These are phyloP conservation scores for Melolontha melolontha DNA, from an alignment of 2,888 invertebrate genomes.

Conservation along the genomic window DNA sequence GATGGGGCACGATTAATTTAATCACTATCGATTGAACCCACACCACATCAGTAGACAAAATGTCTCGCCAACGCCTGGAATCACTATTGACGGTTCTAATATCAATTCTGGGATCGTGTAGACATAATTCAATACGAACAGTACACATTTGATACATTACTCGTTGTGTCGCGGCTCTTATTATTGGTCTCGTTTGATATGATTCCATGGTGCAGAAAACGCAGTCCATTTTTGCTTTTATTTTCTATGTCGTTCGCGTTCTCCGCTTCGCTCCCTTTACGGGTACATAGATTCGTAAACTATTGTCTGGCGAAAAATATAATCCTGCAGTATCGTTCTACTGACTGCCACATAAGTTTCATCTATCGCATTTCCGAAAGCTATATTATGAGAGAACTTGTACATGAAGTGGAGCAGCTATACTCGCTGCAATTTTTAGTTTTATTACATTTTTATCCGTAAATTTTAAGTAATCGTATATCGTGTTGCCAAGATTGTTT, in stretches of 20 bases:
- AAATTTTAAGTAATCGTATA: too few species aligned
- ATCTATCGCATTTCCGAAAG: conserved; percentile 15
- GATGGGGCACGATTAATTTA: conserved; percentile 29
- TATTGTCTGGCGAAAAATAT: conserved; percentile 1
- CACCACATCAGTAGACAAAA: neutral
- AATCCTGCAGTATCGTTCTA: conserved; percentile 2
- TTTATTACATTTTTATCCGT: too few species aligned
- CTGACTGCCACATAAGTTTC: conserved; percentile 19
- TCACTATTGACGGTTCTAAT: conserved; percentile 2
- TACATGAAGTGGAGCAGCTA: neutral
- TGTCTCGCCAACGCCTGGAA: neutral
- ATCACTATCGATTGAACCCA: conserved; percentile 20
- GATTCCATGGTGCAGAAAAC: neutral
- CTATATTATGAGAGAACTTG: neutral
- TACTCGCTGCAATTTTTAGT: too few species aligned
- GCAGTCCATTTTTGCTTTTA: too few species aligned
- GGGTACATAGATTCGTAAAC: neutral
- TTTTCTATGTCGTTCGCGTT: neutral
- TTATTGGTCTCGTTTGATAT: conserved; percentile 1
- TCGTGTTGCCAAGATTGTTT: too few species aligned
- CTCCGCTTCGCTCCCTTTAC: neutral
- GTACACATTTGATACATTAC: conserved; percentile 5
- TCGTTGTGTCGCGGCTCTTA: neutral
- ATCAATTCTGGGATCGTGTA: conserved; percentile 1
- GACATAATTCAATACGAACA: conserved; percentile 22